A percentile compares a stretch with the other conserved stretches of the same genome.
phyloP scores from a whole-genome alignment of 1,140 invertebrate species.

The Venturia canescens region DNA sequence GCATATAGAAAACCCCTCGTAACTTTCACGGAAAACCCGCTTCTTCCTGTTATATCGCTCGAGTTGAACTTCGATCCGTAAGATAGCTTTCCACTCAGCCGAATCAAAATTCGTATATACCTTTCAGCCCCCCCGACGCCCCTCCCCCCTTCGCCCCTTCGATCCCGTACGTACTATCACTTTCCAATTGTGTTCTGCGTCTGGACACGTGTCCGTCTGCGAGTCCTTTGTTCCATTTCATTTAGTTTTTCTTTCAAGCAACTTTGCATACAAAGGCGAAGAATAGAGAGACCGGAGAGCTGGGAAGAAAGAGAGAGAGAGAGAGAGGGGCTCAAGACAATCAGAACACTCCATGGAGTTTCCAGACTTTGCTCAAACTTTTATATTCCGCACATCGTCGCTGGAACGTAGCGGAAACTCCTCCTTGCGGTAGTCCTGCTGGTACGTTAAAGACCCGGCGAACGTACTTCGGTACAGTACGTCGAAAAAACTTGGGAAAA shows the following conservation, averaged over 20 bases:
- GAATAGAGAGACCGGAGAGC: neutral
- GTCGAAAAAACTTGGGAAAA: too few relatives aligned
- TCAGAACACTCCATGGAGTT: neutral
- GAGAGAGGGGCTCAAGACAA: neutral
- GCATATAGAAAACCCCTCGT: constrained; percentile 41
- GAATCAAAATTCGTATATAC: constrained; percentile 42
- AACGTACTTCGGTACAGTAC: too few relatives aligned
- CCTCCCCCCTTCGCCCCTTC: too few relatives aligned
- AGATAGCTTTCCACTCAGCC: constrained; percentile 45
- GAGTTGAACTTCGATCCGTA: constrained; percentile 45
- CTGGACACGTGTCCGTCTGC: constrained; percentile 11
- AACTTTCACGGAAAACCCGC: constrained; percentile 20
- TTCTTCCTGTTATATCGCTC: constrained; percentile 44
- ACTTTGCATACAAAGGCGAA: constrained; percentile 5
- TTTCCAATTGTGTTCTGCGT: constrained; percentile 12
- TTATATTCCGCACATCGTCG: too few relatives aligned
- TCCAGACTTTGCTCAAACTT: constrained; percentile 5
- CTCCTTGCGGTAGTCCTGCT: too few relatives aligned
- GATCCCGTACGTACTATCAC: constrained; percentile 14
- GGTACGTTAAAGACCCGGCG: too few relatives aligned
- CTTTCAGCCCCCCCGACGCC: too few relatives aligned
- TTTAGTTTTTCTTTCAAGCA: constrained; percentile 4
- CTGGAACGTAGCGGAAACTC: too few relatives aligned
- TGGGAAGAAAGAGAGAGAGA: neutral
- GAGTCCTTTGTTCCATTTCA: constrained; percentile 8